Conservation (phyloP, 2,797 vertebrate species). For the Ceyx erithaca region DNA sequence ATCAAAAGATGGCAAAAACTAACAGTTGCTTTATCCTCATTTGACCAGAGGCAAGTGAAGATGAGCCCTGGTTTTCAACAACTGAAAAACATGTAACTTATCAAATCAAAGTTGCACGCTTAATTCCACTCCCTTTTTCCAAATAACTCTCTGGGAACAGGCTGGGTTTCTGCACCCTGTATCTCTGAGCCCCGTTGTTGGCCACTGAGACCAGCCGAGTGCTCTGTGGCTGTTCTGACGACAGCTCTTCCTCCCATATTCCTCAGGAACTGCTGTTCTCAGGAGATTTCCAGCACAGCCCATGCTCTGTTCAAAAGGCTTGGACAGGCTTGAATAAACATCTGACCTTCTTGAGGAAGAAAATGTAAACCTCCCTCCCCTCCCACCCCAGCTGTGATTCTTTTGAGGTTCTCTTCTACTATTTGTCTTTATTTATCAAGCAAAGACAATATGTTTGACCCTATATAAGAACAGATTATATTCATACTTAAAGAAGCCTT, state of each 20-base stretch:
- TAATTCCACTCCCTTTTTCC: background rate
- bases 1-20: background rate
- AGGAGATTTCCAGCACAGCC: conserved; percentile 28
- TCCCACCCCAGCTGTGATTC: background rate
- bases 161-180: background rate
- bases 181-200: background rate
- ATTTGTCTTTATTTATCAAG: conserved; percentile 46
- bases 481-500: background rate
- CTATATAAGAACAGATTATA: background rate
- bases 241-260: background rate
- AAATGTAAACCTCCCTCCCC: conserved; percentile 21
- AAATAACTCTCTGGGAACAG: background rate
- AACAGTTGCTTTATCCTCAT: background rate
- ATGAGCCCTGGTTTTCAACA: background rate
- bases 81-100: background rate
- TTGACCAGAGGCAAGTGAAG: background rate
- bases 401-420: conserved; percentile 28
- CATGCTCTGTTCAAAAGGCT: conserved; percentile 29
- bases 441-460: background rate
- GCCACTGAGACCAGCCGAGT: background rate
- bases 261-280: background rate
- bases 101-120: background rate
- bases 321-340: conserved; percentile 49
- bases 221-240: background rate
- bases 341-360: conserved; percentile 12